Conservation (phyloP, 2,113 vertebrate genomes). For the Furnarius figulus region DNA sequence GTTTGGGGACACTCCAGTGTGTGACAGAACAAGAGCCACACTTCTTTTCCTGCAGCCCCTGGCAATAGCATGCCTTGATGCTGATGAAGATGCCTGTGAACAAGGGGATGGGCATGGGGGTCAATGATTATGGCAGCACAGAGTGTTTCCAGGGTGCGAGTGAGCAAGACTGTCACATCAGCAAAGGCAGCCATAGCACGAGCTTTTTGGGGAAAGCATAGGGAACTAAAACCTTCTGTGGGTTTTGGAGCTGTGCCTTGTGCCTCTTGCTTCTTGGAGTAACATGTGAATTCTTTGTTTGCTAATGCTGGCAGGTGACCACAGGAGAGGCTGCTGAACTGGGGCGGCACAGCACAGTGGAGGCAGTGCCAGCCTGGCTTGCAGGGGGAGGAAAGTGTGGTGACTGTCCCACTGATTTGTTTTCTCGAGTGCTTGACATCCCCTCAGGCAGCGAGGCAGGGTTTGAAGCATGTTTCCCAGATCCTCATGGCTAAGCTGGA, state of each 20-base stretch:
- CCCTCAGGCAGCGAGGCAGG: not conserved
- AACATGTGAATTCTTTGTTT: rapidly evolving
- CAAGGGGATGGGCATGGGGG: rapidly evolving
- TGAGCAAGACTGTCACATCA: not conserved
- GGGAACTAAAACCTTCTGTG: not conserved
- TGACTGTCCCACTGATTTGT: rapidly evolving
- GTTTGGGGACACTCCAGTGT: not conserved
- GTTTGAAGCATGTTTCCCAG: not conserved
- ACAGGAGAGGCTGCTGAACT: not conserved
- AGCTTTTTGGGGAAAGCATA: rapidly evolving
- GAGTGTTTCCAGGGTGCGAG: rapidly evolving
- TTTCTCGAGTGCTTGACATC: not conserved
- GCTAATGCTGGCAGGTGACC: rapidly evolving
- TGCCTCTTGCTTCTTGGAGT: not conserved
- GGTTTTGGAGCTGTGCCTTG: not conserved
- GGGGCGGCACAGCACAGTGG: rapidly evolving
- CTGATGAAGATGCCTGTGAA: not conserved
- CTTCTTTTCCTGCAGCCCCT: not conserved
- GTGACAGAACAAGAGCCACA: not conserved
- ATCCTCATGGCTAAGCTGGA: not conserved
- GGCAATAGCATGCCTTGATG: rapidly evolving
- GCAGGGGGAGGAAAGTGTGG: rapidly evolving
- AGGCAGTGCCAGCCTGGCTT: rapidly evolving
- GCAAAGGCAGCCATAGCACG: rapidly evolving
- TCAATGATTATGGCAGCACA: rapidly evolving